Conservation (phyloP, 2,888 invertebrate species). For the Spodoptera littoralis region DNA sequence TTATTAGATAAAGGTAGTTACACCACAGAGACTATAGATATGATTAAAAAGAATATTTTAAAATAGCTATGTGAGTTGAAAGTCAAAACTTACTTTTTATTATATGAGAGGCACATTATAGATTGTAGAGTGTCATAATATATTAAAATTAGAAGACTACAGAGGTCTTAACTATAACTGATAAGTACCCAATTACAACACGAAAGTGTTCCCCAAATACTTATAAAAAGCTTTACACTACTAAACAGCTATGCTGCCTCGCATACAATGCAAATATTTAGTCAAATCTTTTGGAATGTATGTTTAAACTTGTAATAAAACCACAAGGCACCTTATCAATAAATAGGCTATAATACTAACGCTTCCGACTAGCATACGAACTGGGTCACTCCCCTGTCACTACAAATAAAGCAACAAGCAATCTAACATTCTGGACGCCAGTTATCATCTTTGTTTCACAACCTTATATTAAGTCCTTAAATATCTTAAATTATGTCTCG, state of each 20-base stretch:
- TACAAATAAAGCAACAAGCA: conserved; percentile 37
- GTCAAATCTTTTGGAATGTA: conserved; percentile 5
- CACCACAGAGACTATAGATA: too few species aligned
- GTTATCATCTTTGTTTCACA: conserved; percentile 39
- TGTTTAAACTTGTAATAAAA: conserved; percentile 12
- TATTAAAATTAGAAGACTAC: too few species aligned
- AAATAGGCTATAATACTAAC: conserved; percentile 49
- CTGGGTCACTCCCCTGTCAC: conserved; percentile 40
- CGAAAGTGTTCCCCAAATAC: too few species aligned
- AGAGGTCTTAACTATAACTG: too few species aligned
- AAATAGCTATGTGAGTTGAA: too few species aligned
- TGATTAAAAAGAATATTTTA: too few species aligned
- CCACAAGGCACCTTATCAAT: conserved; percentile 21
- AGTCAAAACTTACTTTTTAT: too few species aligned
- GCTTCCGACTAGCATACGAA: conserved; percentile 53
- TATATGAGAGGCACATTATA: too few species aligned
- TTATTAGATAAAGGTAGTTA: too few species aligned
- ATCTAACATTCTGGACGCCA: conserved; percentile 39
- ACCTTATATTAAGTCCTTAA: conserved; percentile 42
- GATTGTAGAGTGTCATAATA: too few species aligned
- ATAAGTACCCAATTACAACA: too few species aligned
- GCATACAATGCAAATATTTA: not conserved
- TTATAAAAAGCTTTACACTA: not conserved
- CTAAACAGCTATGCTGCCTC: not conserved
- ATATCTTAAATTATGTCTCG: conserved; percentile 16